Conservation (phyloP, 2,888 invertebrate genomes). For the Imbricaverruca yamaguchii region DNA sequence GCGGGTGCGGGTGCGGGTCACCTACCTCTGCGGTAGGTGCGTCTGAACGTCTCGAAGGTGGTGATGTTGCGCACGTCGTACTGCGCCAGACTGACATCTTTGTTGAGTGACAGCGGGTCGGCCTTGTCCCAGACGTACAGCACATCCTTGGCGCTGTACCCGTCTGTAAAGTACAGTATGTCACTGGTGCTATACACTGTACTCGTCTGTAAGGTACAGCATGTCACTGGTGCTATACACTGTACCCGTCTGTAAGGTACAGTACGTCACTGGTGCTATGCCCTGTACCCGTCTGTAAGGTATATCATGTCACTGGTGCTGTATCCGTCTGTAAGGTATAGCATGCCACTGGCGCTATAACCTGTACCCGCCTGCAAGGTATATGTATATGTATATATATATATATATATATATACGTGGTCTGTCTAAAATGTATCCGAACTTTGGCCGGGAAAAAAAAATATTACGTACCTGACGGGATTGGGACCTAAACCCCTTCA, state of each 20-base stretch:
- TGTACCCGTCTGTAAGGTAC: constrained; percentile 29
- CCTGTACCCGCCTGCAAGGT: too few relatives aligned
- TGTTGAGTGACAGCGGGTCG: constrained; percentile 27
- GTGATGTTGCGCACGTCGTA: constrained; percentile 30
- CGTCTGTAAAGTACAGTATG: constrained; percentile 23
- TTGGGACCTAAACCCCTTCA: too few relatives aligned
- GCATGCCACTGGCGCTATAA: too few relatives aligned
- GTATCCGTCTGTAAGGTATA: too few relatives aligned
- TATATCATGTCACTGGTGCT: constrained; percentile 24
- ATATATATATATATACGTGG: too few relatives aligned
- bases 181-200: constrained; percentile 25
- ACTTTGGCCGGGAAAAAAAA: too few relatives aligned
- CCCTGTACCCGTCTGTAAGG: background rate
- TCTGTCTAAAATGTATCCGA: too few relatives aligned
- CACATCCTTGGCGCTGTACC: constrained; percentile 30
- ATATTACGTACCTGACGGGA: too few relatives aligned
- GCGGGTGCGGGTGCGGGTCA: background rate
- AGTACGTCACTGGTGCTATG: too few relatives aligned
- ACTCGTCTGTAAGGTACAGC: constrained; percentile 27
- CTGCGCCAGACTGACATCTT: constrained; percentile 31
- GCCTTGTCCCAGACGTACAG: constrained; percentile 29
- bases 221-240: background rate
- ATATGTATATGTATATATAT: too few relatives aligned
- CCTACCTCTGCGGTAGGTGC: constrained; percentile 28
- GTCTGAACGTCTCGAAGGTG: constrained; percentile 6